Conservation (phyloP, 1,140 invertebrate species). For the Drosophila simulans region DNA sequence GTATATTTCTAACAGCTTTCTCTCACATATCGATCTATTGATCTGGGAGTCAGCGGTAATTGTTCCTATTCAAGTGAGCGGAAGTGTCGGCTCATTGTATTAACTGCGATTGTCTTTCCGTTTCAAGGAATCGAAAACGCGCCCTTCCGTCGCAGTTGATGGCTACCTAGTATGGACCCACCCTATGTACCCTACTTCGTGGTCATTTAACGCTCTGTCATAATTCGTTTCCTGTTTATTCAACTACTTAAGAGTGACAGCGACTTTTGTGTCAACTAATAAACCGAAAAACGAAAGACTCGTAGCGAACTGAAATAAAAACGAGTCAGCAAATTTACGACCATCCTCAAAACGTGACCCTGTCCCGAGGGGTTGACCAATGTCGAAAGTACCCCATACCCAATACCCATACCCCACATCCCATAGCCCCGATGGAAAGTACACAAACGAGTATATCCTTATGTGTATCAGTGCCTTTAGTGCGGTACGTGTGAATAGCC, state of each 20-base stretch:
- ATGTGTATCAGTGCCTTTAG: constrained; percentile 74
- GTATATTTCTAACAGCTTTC: not conserved
- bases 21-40: constrained; percentile 21
- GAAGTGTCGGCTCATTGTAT: constrained; percentile 30
- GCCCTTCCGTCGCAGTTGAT: not conserved
- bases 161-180: constrained; percentile 13
- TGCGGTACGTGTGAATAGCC: constrained; percentile 71
- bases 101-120: not conserved
- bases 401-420: not conserved
- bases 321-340: constrained; percentile 56
- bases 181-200: constrained; percentile 31
- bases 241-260: constrained; percentile 55
- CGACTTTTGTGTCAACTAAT: constrained; percentile 61
- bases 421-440: constrained; percentile 3
- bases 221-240: constrained; percentile 53
- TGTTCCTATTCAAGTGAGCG: constrained; percentile 44
- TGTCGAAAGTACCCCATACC: constrained; percentile 16
- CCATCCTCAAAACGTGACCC: constrained; percentile 55
- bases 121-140: constrained; percentile 26
- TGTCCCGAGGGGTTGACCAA: constrained; percentile 43
- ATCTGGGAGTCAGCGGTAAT: constrained; percentile 6
- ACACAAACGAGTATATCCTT: constrained; percentile 33
- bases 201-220: constrained; percentile 59
- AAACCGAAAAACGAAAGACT: constrained; percentile 48
- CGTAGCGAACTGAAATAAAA: constrained; percentile 41